Percentiles rank a stretch among this genome's conserved stretches.
Evolutionary conservation across 2,888 invertebrate species (phyloP).

Genomic region (Catocala sponsa): DNA sequence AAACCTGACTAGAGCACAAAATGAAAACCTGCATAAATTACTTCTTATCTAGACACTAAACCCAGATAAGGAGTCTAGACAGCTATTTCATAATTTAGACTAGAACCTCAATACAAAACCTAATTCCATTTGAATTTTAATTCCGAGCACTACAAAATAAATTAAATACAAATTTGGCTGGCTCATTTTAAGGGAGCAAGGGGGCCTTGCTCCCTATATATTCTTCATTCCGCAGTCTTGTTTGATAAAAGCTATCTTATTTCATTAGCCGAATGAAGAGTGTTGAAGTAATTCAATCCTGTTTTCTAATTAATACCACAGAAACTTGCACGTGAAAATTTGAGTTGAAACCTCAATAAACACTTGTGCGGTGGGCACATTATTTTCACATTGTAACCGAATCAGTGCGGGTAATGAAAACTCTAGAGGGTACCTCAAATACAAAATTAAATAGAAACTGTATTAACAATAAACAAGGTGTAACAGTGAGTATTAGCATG

Average conservation of each 20-base stretch:
- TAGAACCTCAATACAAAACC: constrained; percentile 43
- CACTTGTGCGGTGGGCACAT: constrained; percentile 19
- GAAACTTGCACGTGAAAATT: constrained; percentile 50
- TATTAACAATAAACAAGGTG: too few relatives aligned
- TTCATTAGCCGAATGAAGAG: constrained; percentile 80
- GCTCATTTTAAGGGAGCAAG: constrained; percentile 47
- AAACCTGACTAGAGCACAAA: constrained; percentile 9
- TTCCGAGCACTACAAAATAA: constrained; percentile 55
- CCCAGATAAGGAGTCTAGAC: constrained; percentile 47
- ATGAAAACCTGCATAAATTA: constrained; percentile 30
- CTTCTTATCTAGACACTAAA: constrained; percentile 30
- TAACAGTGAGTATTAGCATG: too few relatives aligned
- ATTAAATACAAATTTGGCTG: constrained; percentile 62
- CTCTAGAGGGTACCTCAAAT: neutral
- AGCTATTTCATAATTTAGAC: constrained; percentile 52
- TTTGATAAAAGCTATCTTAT: constrained; percentile 74
- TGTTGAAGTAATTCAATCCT: constrained; percentile 69
- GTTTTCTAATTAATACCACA: constrained; percentile 70
- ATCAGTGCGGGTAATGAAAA: constrained; percentile 17
- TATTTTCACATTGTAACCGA: constrained; percentile 22
- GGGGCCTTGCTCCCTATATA: constrained; percentile 60
- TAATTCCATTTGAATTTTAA: constrained; percentile 59
- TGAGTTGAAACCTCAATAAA: constrained; percentile 31
- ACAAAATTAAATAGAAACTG: too few relatives aligned
- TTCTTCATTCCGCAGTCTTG: constrained; percentile 64